phyloP scores from a whole-genome alignment of 2,797 vertebrate genomes.

The Garrulus glandarius region DNA sequence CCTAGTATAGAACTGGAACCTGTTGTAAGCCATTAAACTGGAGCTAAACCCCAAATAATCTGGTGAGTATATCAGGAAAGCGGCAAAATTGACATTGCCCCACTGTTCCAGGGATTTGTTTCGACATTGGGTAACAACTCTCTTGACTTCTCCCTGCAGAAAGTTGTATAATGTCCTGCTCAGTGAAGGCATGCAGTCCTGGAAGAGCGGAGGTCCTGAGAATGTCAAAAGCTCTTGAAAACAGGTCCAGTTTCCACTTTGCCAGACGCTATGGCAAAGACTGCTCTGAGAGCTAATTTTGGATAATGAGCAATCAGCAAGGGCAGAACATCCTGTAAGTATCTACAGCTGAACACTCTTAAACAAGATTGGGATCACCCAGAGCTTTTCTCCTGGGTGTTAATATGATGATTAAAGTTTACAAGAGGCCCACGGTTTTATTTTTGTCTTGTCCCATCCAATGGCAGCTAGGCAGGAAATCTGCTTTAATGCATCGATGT shows the following conservation, averaged over 20 bases:
- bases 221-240: conserved; percentile 70
- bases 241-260: conserved; percentile 62
- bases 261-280: conserved; percentile 30
- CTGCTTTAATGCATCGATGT: background rate
- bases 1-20: background rate
- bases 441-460: conserved; percentile 57
- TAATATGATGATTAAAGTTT: conserved; percentile 64
- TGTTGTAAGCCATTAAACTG: background rate
- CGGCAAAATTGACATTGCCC: background rate
- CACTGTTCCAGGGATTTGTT: background rate
- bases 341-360: conserved; percentile 47
- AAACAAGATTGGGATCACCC: conserved; percentile 50
- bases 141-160: background rate
- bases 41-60: background rate
- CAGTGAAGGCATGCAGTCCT: conserved; percentile 24
- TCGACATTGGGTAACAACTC: rapidly evolving
- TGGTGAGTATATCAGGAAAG: background rate
- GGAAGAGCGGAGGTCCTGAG: conserved; percentile 50
- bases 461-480: background rate
- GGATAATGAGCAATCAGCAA: conserved; percentile 55
- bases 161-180: background rate
- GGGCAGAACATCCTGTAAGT: conserved; percentile 61
- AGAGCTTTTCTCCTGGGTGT: conserved; percentile 56
- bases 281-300: conserved; percentile 59
- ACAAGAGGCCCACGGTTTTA: conserved; percentile 50